Conservation (phyloP, 2,888 invertebrate genomes). For the Noctua janthina region DNA sequence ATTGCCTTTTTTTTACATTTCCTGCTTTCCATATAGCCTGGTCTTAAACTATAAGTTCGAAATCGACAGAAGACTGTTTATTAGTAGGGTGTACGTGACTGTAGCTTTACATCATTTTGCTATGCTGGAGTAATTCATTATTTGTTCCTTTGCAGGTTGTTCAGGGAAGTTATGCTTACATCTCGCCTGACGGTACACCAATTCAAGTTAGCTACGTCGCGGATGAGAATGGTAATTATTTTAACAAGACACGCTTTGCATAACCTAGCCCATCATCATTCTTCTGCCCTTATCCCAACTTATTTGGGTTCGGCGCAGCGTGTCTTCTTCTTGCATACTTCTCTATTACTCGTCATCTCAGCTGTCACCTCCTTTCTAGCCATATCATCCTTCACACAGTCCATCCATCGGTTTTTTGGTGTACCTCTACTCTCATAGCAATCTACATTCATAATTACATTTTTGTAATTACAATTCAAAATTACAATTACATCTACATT, state of each 20-base stretch:
- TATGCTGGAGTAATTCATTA: background rate
- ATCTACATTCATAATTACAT: too few relatives aligned
- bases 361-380: too few relatives aligned
- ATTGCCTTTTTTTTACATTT: background rate
- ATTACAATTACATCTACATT: too few relatives aligned
- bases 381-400: too few relatives aligned
- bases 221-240: conserved; percentile 92
- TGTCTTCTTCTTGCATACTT: too few relatives aligned
- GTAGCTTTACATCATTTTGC: background rate
- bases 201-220: conserved; percentile 93
- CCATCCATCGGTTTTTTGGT: too few relatives aligned
- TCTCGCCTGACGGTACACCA: conserved; percentile 93
- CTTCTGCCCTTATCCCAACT: too few relatives aligned
- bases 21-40: background rate
- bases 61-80: background rate
- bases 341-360: too few relatives aligned
- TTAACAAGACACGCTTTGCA: background rate
- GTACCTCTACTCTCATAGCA: too few relatives aligned
- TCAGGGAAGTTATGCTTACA: conserved; percentile 94
- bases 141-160: conserved; percentile 89
- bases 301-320: too few relatives aligned
- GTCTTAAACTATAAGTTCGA: background rate
- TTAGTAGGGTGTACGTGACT: background rate
- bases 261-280: too few relatives aligned
- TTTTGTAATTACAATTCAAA: too few relatives aligned